Conservation (phyloP, 1,140 invertebrate genomes). For the Drosophila bifasciata region DNA sequence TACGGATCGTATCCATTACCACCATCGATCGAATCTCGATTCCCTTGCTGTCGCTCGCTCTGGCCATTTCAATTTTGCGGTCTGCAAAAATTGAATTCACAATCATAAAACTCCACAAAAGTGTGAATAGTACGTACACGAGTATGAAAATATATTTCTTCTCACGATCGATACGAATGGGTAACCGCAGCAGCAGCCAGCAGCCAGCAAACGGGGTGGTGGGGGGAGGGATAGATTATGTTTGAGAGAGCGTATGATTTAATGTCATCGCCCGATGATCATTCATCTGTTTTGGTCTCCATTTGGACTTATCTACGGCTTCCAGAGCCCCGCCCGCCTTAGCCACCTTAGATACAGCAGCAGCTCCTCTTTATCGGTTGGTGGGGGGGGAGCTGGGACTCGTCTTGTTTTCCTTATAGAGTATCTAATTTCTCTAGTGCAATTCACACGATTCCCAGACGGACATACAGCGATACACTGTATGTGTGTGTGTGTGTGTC, state of each 20-base stretch:
- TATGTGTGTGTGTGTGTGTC: too few species aligned
- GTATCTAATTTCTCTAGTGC: constrained; percentile 57
- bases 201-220: neutral
- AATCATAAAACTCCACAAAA: constrained; percentile 61
- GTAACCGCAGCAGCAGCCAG: constrained; percentile 60
- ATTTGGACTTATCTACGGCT: constrained; percentile 45
- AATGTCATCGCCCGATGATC: constrained; percentile 71
- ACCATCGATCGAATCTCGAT: constrained; percentile 21
- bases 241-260: constrained; percentile 58
- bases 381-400: too few species aligned
- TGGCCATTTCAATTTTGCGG: constrained; percentile 71
- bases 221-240: constrained; percentile 8
- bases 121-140: constrained; percentile 42
- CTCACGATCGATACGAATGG: constrained; percentile 60
- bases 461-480: too few species aligned
- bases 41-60: too few species aligned
- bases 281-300: constrained; percentile 52
- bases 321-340: constrained; percentile 10
- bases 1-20: neutral
- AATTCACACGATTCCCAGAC: constrained; percentile 46
- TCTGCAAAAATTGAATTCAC: constrained; percentile 54
- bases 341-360: neutral
- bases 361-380: neutral
- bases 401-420: constrained; percentile 1
- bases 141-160: constrained; percentile 48